phyloP scores from a whole-genome alignment of 2,888 invertebrate species.

The Zygogramma bicolorata region DNA sequence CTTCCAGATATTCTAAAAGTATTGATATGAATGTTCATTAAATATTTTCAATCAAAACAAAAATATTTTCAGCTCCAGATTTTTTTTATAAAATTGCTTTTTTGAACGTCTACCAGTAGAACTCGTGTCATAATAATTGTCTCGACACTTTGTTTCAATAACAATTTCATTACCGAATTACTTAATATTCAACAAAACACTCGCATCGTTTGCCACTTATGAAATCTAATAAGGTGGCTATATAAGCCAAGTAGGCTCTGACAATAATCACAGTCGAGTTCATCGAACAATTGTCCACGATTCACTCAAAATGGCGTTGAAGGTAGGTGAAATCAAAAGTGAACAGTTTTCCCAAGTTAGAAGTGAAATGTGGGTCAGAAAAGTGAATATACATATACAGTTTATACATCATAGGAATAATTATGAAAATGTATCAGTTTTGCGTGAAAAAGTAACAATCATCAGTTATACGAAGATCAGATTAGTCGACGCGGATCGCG shows the following conservation, averaged over 20 bases:
- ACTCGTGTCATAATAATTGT: too few relatives aligned
- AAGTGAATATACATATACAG: neutral
- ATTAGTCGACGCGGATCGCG: too few relatives aligned
- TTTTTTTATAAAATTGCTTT: too few relatives aligned
- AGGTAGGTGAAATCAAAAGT: slow-evolving; percentile 48
- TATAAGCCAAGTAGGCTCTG: slow-evolving; percentile 41
- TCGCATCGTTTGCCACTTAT: slow-evolving; percentile 37
- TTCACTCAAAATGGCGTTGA: slow-evolving; percentile 49
- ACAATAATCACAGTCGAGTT: slow-evolving; percentile 30
- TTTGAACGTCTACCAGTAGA: too few relatives aligned
- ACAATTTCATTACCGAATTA: slow-evolving; percentile 39
- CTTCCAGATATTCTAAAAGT: too few relatives aligned
- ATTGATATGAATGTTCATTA: too few relatives aligned
- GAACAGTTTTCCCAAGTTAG: neutral
- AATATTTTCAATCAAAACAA: too few relatives aligned
- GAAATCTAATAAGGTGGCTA: slow-evolving; percentile 50
- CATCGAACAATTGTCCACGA: neutral
- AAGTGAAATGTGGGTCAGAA: neutral
- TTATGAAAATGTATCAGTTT: too few relatives aligned
- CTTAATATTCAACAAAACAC: slow-evolving; percentile 45
- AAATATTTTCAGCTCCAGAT: too few relatives aligned
- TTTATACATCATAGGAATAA: neutral
- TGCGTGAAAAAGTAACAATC: too few relatives aligned
- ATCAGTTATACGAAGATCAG: too few relatives aligned
- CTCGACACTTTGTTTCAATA: neutral